A percentile compares a stretch with the other conserved stretches of the same genome.
These are phyloP conservation scores for Pollenia amentaria DNA, from an alignment of 2,888 invertebrate genomes.

Conservation along the genomic window DNA sequence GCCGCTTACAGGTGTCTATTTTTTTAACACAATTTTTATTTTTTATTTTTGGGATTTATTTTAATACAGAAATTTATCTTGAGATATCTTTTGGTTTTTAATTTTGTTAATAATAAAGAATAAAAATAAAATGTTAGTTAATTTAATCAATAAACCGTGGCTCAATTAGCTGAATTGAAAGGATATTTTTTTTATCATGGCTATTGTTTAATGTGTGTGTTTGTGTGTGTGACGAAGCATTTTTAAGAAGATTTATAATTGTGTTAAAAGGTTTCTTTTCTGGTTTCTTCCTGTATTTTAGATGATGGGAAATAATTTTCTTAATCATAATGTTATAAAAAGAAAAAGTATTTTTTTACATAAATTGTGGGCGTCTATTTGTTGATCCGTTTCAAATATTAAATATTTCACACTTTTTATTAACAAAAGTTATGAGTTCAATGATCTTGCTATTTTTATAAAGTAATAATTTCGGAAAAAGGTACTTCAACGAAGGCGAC, in stretches of 20 bases:
- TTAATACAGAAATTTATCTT: slow-evolving; percentile 13
- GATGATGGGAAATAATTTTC: slow-evolving; percentile 60
- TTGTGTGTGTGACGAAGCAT: slow-evolving; percentile 44
- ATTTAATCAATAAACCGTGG: slow-evolving; percentile 74
- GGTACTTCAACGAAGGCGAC: too few relatives aligned
- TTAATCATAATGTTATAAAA: slow-evolving; percentile 30
- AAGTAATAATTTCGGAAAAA: background rate
- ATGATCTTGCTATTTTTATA: slow-evolving; percentile 33
- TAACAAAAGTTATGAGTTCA: slow-evolving; percentile 17
- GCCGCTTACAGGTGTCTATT: slow-evolving; percentile 74
- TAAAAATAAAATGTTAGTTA: slow-evolving; percentile 51
- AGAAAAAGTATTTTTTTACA: background rate
- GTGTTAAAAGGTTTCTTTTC: slow-evolving; percentile 76
- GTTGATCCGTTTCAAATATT: slow-evolving; percentile 63
- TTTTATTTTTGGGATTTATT: slow-evolving; percentile 1
- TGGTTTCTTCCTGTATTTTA: background rate
- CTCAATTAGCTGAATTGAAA: slow-evolving; percentile 81
- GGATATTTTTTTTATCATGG: slow-evolving; percentile 70
- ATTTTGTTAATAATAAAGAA: slow-evolving; percentile 18
- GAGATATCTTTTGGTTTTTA: slow-evolving; percentile 64
- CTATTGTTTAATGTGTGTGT: background rate
- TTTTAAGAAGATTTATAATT: slow-evolving; percentile 78
- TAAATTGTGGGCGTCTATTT: slow-evolving; percentile 64
- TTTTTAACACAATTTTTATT: background rate
- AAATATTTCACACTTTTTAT: slow-evolving; percentile 67